These are phyloP conservation scores for Petrocephalus schoutedeni DNA, from an alignment of 2,797 vertebrate genomes.

Conservation along the genomic window DNA sequence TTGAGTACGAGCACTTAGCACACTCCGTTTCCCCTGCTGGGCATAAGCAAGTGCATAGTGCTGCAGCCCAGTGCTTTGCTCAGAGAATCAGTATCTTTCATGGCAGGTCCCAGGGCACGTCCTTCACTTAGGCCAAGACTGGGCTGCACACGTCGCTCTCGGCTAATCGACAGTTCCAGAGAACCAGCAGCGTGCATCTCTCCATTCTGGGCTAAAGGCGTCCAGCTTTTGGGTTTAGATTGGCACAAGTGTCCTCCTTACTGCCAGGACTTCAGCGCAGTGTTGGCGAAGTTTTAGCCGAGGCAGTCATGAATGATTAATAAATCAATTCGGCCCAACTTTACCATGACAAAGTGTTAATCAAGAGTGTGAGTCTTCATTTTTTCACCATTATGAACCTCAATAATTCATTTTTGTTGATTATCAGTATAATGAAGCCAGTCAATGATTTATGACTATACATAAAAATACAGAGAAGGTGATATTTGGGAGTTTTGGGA, in stretches of 20 bases:
- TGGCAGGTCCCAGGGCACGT: not conserved
- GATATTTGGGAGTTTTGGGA: not conserved
- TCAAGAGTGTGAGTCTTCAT: slow-evolving; percentile 1
- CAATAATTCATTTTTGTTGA: slow-evolving; percentile 23
- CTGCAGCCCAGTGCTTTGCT: not conserved
- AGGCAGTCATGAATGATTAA: slow-evolving; percentile 15
- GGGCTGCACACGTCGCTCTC: not conserved
- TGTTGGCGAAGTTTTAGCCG: not conserved
- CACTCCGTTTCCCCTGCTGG: slow-evolving; percentile 20
- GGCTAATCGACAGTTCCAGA: not conserved
- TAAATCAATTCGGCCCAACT: slow-evolving; percentile 17
- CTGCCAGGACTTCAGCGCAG: not conserved
- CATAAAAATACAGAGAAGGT: not conserved
- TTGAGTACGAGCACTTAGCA: slow-evolving; percentile 22
- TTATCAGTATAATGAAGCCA: slow-evolving; percentile 16
- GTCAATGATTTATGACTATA: slow-evolving; percentile 18
- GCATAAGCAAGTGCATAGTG: not conserved
- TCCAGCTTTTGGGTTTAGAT: not conserved
- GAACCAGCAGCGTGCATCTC: not conserved
- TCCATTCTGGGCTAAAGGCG: not conserved
- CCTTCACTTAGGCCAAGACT: not conserved
- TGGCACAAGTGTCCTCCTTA: not conserved
- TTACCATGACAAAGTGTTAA: slow-evolving; percentile 6
- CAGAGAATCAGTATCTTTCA: not conserved
- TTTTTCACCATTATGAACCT: slow-evolving; percentile 10